These are phyloP conservation scores for Pogonocherus hispidulus DNA, from an alignment of 2,888 invertebrate species.

Conservation along the genomic window DNA sequence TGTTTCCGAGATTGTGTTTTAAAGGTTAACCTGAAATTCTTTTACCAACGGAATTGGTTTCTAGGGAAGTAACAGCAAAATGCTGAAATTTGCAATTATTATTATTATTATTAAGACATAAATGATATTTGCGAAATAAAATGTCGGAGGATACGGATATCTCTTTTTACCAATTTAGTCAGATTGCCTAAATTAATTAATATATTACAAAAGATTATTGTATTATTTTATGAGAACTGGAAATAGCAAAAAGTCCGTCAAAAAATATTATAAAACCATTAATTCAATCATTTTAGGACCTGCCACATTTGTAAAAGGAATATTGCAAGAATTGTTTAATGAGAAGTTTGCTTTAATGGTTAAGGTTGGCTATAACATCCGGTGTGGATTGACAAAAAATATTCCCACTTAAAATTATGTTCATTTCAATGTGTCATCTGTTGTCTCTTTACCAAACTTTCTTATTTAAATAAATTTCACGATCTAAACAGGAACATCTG, in stretches of 20 bases:
- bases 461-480: background rate
- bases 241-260: background rate
- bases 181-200: background rate
- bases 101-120: background rate
- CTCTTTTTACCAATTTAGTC: background rate
- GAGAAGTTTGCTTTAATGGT: no score
- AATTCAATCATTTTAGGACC: no score
- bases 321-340: no score
- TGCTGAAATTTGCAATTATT: background rate
- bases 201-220: no score
- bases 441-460: background rate
- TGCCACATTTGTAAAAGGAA: no score
- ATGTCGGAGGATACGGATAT: background rate
- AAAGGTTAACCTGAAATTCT: slow-evolving; percentile 21
- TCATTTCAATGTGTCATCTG: background rate
- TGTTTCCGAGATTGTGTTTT: slow-evolving; percentile 4
- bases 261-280: slow-evolving; percentile 3
- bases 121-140: background rate
- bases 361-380: no score
- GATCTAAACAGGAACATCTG: background rate
- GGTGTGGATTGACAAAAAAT: no score
- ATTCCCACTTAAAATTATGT: no score
- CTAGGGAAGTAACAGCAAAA: slow-evolving; percentile 6
- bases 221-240: background rate
- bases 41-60: slow-evolving; percentile 20